Evolutionary conservation across 2,113 vertebrate genomes (phyloP).

Genomic region (Cyanistes caeruleus): DNA sequence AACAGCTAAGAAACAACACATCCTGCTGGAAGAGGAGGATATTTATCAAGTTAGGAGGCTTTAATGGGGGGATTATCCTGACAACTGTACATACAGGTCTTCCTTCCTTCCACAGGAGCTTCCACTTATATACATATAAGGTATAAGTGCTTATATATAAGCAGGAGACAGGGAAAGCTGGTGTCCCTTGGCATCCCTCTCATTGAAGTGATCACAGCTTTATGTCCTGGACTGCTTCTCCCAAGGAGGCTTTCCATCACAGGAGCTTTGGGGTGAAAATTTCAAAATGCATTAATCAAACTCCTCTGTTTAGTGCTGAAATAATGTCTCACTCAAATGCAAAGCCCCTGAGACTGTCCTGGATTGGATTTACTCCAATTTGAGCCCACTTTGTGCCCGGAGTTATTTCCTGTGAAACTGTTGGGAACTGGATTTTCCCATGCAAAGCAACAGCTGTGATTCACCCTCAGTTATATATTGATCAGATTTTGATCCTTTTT

Average conservation of each 20-base stretch:
- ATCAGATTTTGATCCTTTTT: not conserved
- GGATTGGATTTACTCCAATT: not conserved
- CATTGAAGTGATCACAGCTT: not conserved
- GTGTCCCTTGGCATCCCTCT: not conserved
- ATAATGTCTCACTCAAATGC: not conserved
- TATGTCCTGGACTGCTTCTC: not conserved
- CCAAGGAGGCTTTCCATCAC: not conserved
- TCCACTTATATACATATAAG: not conserved
- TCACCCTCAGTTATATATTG: not conserved
- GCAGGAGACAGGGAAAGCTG: not conserved
- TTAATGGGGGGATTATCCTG: not conserved
- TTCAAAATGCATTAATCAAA: not conserved
- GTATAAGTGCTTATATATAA: not conserved
- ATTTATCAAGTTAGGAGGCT: not conserved
- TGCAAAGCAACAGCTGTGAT: not conserved
- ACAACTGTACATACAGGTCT: not conserved
- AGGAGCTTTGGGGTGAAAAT: not conserved
- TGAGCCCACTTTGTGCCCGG: not conserved
- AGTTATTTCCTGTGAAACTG: not conserved
- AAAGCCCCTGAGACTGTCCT: not conserved
- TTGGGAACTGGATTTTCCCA: not conserved
- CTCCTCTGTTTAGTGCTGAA: not conserved
- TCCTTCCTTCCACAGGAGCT: not conserved
- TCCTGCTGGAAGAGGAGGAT: not conserved
- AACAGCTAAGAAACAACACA: not conserved